A percentile compares a stretch with the other conserved stretches of the same genome.
phyloP scores from a whole-genome alignment of 1,140 invertebrate genomes.

The Thereuonema tuberculata region DNA sequence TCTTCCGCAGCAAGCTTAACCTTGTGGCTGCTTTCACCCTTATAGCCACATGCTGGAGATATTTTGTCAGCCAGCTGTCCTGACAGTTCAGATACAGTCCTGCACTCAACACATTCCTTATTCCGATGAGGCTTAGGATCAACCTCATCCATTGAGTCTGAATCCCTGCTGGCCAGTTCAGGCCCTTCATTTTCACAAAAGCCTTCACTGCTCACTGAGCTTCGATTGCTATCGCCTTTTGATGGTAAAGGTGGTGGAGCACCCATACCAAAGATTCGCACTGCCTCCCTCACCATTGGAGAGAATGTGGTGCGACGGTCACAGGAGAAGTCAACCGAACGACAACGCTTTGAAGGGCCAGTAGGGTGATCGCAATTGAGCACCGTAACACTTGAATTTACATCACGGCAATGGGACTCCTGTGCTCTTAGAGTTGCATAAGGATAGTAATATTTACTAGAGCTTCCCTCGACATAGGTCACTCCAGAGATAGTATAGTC shows the following conservation, averaged over 20 bases:
- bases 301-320: not conserved
- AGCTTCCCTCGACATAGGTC: constrained; percentile 30
- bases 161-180: constrained; percentile 7
- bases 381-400: constrained; percentile 61
- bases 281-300: constrained; percentile 12
- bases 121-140: not conserved
- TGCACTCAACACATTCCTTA: not conserved
- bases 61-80: not conserved
- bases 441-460: constrained; percentile 18
- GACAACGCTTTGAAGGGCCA: constrained; percentile 24
- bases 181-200: constrained; percentile 68
- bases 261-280: constrained; percentile 6
- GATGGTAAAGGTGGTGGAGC: not conserved
- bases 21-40: constrained; percentile 13
- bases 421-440: constrained; percentile 5
- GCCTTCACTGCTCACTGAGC: constrained; percentile 84
- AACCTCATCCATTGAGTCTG: constrained; percentile 5
- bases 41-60: constrained; percentile 4
- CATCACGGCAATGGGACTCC: constrained; percentile 3
- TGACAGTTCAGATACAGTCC: not conserved
- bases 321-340: constrained; percentile 3
- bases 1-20: no score
- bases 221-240: constrained; percentile 62
- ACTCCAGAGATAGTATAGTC: constrained; percentile 69
- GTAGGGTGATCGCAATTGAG: constrained; percentile 45